Base-by-base conservation (phyloP, 1,140 invertebrate genomes). In the Musca vetustissima region DNA sequence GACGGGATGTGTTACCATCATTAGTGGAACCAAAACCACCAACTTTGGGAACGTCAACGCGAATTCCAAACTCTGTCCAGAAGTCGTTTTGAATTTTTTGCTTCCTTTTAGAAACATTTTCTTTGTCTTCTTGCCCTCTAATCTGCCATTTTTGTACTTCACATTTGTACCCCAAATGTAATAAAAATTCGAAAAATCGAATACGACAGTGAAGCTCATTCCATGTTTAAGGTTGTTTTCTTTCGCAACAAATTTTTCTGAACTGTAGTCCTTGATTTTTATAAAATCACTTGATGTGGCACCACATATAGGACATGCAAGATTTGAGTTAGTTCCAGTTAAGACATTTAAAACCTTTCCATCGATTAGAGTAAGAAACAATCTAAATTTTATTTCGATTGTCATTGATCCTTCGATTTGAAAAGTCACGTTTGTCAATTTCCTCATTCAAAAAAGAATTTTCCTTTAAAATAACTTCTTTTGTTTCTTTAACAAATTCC, bases 1-100 rank as follows among this genome's bases (percentile, higher is more conserved):
- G 66, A 66, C 78, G 68, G 4, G 76, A 71, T 15, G 72, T 76
- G 70, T 81, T 80, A 13, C 77, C 77, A 49, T 73, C 73, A 70
- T 79, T 81, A 13, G 76, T 74, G 25, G 64, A 72, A 21, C 78
- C 77, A 25, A 68, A 70, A 17, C 72, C 73, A 14, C 52, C 70
- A 19, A 32, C 17, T 69, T 36, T 69, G 1, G 70, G 70, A 14
- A 28, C 8, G 8, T 28, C 28, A 28, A 28, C 28, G 4, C 21
- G 25, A 67, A 72, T 28, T 11, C 53, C 64, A 8, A 69, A 53
- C 52, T 28, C 15, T 49, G 32, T 48, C 67, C 68, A 69, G 64
- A 72, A 69, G 7, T 17, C 17, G 8, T 64, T 53, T 69, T 67
- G 65, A 49, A 69, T 69, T 14, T 65, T 13, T 43, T 22, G 28